Evolutionary conservation across 2,888 invertebrate species (phyloP), one percentile per base, ranked within the genome.

Genomic region (Parascotia fuliginaria): DNA sequence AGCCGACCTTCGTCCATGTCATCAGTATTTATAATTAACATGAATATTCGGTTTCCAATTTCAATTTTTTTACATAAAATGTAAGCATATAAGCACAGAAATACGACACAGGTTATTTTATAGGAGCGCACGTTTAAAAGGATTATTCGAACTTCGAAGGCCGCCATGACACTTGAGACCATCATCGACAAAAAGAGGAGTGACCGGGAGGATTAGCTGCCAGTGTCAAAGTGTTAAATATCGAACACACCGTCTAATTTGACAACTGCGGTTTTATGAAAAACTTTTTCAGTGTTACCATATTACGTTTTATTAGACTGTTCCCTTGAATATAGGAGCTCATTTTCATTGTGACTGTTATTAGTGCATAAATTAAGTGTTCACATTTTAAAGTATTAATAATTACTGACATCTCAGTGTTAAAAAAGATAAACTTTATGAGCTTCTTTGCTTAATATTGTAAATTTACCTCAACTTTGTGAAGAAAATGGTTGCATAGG

Each of bases 141-240:
- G 91, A 91, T 91, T 91, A 91, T 77, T 83, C 71, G 19, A 19
- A 19, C 5, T 19, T 19, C 19, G 73, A 59, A 61, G 75, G 78
- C 85, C 77, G 79, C 84, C 89, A 83, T 86, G 88, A 87, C 88
- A 89, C 77, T 77, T 73, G 87, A 87, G 82, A 80, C 73, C 75
- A 72, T n/a, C n/a, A n/a, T 75, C 61, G 67, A 76, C 66, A 78
- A 84, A 84, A 79, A 81, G 70, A 79, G 82, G 84, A 87, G 85
- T 85, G 83, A 84, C 86, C 86, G 86, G 73, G 77, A 68, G 89
- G 91, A 91, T 92, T 89, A 92, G 86, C 87, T 87, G 88, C 84
- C 91, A 88, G 91, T 89, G 91, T 91, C 91, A 91, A 91, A 90
- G 91, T 91, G 91, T 92, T 92, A 92, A 92, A 91, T 90, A 89